Base-by-base conservation (phyloP, 2,113 vertebrate species). In the Eretmodus cyanostictus region DNA sequence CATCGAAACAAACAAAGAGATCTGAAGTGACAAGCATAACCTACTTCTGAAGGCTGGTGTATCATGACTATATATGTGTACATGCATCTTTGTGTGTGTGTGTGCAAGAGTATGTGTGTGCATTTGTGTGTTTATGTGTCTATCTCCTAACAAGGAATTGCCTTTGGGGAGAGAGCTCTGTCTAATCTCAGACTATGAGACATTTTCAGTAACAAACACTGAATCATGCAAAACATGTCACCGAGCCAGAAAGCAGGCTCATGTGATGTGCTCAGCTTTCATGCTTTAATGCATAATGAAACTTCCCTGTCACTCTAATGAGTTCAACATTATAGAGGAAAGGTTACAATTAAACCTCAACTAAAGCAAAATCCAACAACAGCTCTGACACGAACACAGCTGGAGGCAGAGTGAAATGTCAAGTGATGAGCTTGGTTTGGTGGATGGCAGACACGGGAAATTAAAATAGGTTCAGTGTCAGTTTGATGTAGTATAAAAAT, bases 161-260 rank as follows among this genome's bases (percentile, higher is more conserved):
- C 89, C 89, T 85, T 54, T 31, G 49, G 89, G 90, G 89, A 92
- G 83, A 86, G 78, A 61, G 59, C 87, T 55, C 80, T 55, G 92
- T 93, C 89, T 92, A 81, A 93, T 91, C 84, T 92, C 89, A 7
- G 17, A 83, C 84, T 83, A 80, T 9, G 57, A 86, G 84, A 88
- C 89, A 59, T 86, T 87, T 88, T 86, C 80, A 84, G 81, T 53
- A 92, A 93, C 93, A 92, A 91, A 93, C 83, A 87, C 78, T 91
- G 90, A 92, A 86, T 93, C 90, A 90, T 86, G 86, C 86, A 87
- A 79, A 92, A 73, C 88, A 86, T 88, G 91, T 88, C 88, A 84
- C 61, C 17, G 79, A 83, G 84, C 78, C 79, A 85, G 68, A 6
- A 31, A 22, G 45, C 42, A 17, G 78, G 53, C 88, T 92, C 83